Conservation (phyloP, 2,888 invertebrate species). For the Eumacrocentrus americanus region DNA sequence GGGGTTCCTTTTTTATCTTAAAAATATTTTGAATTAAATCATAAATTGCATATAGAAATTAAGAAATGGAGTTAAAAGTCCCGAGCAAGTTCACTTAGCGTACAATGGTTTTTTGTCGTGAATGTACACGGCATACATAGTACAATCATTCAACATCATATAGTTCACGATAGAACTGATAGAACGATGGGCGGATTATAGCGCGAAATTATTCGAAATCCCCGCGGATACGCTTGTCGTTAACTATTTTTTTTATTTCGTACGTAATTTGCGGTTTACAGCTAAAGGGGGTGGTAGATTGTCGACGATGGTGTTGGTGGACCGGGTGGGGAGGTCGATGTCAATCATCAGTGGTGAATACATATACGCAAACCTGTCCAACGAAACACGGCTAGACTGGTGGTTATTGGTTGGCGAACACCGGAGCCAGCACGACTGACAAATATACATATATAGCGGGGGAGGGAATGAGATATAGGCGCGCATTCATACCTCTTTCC, state of each 20-base stretch:
- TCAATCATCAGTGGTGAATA: slow-evolving; percentile 22
- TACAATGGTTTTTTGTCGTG: no score
- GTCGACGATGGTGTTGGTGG: slow-evolving; percentile 15
- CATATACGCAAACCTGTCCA: slow-evolving; percentile 10
- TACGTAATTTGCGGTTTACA: not conserved
- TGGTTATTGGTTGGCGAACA: not conserved
- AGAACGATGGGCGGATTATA: not conserved
- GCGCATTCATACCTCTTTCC: slow-evolving; percentile 5
- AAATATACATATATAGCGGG: slow-evolving; percentile 13
- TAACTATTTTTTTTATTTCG: not conserved
- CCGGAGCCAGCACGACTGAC: not conserved
- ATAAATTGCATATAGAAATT: not conserved
- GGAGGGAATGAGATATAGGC: no score
- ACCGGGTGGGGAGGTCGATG: slow-evolving; percentile 17
- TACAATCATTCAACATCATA: no score
- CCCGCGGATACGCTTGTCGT: not conserved
- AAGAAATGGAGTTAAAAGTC: no score
- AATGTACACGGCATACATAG: no score
- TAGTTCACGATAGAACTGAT: no score
- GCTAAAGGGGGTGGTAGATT: slow-evolving; percentile 1
- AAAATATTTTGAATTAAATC: not conserved
- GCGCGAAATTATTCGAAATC: not conserved
- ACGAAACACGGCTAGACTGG: not conserved
- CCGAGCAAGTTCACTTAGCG: no score
- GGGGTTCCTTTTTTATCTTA: no score